Base-by-base conservation (phyloP, 2,113 vertebrate genomes). In the Blennius ocellaris region DNA sequence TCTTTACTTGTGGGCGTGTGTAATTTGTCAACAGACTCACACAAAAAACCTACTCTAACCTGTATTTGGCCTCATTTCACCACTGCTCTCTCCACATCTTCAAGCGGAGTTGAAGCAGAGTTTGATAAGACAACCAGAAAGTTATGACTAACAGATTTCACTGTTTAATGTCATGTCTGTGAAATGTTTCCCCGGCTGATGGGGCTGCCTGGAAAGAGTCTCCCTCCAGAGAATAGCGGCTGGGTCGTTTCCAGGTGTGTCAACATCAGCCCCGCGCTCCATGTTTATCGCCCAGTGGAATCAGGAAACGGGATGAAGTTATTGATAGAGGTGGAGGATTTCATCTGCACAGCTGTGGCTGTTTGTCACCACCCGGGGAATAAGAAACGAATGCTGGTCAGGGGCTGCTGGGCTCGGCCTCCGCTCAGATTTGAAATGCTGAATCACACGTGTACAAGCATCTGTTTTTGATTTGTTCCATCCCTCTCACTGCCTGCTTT, bases 381-480 rank as follows among this genome's bases (percentile, higher is more conserved):
- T 66, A 48, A 45, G 37, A 56, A 58, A 81, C 15, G 11, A 21
- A 62, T 30, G 37, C 3, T 54, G 1, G 14, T 71, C 59, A 5
- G 12, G 45, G 6, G 11, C 21, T 30, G 21, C 21, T 30, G 21
- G 21, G 21, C 21, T 30, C 21, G 21, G 21, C 21, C 45, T 65
- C 56, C 1, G 49, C 67, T 82, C 64, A 3, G 75, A 80, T 83
- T 64, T 84, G 52, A 89, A 86, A 89, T 71, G 89, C 88, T 84
- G 89, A 88, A 87, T 92, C 90, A 93, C 91, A 92, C 87, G 73
- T 92, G 89, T 76, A 48, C 77, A 50, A 44, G 78, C 93, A 94
- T 94, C 93, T 94, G 93, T 79, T 93, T 92, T 75, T 78, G 71
- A 93, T 94, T 93, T 87, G 83, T 82, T 84, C 82, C 82, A 82